Base-by-base conservation (phyloP, 1,140 invertebrate species). In the Neodiprion fabricii region DNA sequence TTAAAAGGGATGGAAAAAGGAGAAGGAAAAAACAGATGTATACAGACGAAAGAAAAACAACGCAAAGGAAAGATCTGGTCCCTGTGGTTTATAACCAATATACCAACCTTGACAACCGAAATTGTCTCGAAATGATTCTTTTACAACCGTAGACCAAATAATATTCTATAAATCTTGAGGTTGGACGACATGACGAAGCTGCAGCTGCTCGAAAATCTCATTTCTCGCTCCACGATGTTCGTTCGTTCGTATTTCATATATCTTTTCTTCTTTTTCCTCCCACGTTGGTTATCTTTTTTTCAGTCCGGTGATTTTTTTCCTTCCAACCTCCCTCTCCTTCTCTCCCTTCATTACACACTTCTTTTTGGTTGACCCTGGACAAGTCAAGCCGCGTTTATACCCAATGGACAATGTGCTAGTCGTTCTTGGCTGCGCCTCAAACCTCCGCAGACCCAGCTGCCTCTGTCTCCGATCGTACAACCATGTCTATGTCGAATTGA, bases 201-300 rank as follows among this genome's bases (percentile, higher is more conserved):
- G 53, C 53, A 61, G 53, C 53, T 61, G 53, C n/a, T 61, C 53
- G 53, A 61, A 61, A 61, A 61, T 61, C 53, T 61, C 53, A 61
- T 61, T 40, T 61, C 53, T 61, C 11, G n/a, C 53, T 61, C 9
- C n/a, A 61, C 53, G 53, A 61, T 40, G 28, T 40, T 40, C 28
- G 28, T 40, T 40, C 28, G 28, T 40, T 40, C 28, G 28, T 40
- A 2, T 40, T 40, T 40, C 28, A 40, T 40, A 40, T 40, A 40
- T 40, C 28, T 40, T 40, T 40, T 40, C 28, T 40, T 40, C 28
- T 40, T 40, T 40, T 40, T 40, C 28, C 28, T 40, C 28, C 2
- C 5, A 40, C 28, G 28, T 40, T 40, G 28, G 28, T 40, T 40
- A 40, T 40, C 28, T 40, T 40, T 40, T 40, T 40, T 40, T 40